Evolutionary conservation across 2,113 vertebrate genomes (phyloP).

Genomic region (Melanerpes aurifrons): DNA sequence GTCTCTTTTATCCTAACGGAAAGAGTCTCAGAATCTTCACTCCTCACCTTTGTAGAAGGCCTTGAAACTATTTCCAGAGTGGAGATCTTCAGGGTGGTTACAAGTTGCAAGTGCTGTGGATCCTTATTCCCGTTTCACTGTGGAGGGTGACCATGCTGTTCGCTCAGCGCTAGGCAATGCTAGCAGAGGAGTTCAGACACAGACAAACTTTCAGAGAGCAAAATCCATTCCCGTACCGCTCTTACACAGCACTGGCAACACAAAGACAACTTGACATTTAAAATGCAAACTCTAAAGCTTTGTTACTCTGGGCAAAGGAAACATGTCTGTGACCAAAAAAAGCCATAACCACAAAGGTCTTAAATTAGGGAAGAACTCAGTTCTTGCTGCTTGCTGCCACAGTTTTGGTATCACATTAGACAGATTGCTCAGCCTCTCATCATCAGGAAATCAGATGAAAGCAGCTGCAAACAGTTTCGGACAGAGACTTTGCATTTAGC

Average conservation of each 20-base stretch:
- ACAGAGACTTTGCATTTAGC: neutral
- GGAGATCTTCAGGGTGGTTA: fast-evolving
- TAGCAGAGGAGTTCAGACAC: neutral
- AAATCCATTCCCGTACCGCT: neutral
- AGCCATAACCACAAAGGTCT: neutral
- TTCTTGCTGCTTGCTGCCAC: neutral
- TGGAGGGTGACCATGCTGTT: neutral
- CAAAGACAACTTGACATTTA: neutral
- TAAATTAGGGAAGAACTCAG: neutral
- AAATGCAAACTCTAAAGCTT: neutral
- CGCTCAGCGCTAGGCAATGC: neutral
- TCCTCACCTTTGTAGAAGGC: neutral
- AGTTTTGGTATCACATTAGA: neutral
- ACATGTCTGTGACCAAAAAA: neutral
- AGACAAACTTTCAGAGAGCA: neutral
- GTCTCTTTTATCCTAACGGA: neutral
- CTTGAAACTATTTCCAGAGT: neutral
- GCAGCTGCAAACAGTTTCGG: neutral
- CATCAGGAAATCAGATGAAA: neutral
- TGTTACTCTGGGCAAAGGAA: neutral
- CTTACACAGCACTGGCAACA: neutral
- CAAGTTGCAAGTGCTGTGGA: fast-evolving
- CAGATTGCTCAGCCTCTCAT: neutral
- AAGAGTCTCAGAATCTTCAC: neutral
- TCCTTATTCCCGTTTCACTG: neutral